Conservation (phyloP, 2,888 invertebrate species). For the Zhengitettix transpicula region DNA sequence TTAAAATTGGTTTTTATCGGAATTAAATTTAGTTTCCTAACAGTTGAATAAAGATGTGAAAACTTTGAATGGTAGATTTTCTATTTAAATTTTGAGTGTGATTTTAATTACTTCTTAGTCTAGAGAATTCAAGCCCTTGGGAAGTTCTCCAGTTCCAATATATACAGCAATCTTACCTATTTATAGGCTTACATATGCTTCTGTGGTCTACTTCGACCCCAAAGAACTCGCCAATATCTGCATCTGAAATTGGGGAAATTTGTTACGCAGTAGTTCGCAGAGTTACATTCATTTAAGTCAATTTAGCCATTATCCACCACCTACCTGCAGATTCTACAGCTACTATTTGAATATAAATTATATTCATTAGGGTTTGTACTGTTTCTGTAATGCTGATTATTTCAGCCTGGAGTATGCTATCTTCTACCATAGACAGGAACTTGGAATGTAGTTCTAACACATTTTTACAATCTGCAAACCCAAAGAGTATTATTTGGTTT, state of each 20-base stretch:
- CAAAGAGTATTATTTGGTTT: not conserved
- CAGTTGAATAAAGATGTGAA: no score
- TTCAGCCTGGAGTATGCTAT: slow-evolving; percentile 32
- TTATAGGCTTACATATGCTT: slow-evolving; percentile 71
- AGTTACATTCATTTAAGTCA: not conserved
- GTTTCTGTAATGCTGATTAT: slow-evolving; percentile 69
- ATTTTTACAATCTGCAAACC: slow-evolving; percentile 44
- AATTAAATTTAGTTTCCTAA: no score
- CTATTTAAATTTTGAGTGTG: no score
- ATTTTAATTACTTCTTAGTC: no score
- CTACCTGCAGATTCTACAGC: slow-evolving; percentile 62
- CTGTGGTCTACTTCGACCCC: slow-evolving; percentile 65
- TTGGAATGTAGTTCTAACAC: slow-evolving; percentile 48
- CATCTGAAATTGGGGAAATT: slow-evolving; percentile 36
- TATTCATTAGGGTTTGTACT: slow-evolving; percentile 53
- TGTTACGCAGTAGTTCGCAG: not conserved
- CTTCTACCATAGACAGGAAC: slow-evolving; percentile 37
- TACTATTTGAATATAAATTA: slow-evolving; percentile 57
- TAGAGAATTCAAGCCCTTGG: not conserved
- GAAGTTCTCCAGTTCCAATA: not conserved
- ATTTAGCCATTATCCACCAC: slow-evolving; percentile 8
- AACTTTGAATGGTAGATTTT: no score
- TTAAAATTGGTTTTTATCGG: no score
- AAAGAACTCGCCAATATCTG: slow-evolving; percentile 57
- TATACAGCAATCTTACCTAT: slow-evolving; percentile 20